Conservation (phyloP, 2,113 vertebrate species). For the Epinephelus fuscoguttatus region DNA sequence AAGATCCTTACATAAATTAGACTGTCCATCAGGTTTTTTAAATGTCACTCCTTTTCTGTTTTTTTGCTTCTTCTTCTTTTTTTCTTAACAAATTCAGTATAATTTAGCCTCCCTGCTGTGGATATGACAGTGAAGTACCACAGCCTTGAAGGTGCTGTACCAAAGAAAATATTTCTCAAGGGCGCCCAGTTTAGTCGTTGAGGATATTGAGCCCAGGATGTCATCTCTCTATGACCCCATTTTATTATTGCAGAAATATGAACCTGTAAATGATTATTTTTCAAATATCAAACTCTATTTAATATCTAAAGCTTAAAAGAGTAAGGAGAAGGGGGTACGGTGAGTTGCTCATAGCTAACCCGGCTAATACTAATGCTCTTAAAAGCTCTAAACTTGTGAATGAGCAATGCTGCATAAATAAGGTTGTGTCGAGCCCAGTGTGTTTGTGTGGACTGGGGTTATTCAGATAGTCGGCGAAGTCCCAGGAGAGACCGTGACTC, state of each 20-base stretch:
- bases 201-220: neutral
- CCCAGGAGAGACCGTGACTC: slow-evolving; percentile 7
- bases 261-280: neutral
- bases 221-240: slow-evolving; percentile 9
- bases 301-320: neutral
- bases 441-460: slow-evolving; percentile 25
- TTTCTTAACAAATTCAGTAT: neutral
- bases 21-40: slow-evolving; percentile 33
- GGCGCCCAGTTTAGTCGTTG: slow-evolving; percentile 1
- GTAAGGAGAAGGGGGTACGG: neutral
- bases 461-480: slow-evolving; percentile 33
- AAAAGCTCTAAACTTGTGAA: neutral
- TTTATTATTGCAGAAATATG: neutral
- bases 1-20: slow-evolving; percentile 64
- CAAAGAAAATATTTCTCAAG: slow-evolving; percentile 25
- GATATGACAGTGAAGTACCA: slow-evolving; percentile 3
- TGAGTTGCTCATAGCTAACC: neutral
- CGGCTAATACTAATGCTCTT: slow-evolving; percentile 2
- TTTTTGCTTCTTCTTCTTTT: neutral
- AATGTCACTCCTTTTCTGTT: slow-evolving; percentile 14
- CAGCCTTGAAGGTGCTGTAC: neutral
- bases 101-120: slow-evolving; percentile 2
- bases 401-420: slow-evolving; percentile 6
- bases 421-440: neutral
- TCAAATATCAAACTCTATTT: neutral